Conservation (phyloP, 2,888 invertebrate species). For the Drosophila mimetica region DNA sequence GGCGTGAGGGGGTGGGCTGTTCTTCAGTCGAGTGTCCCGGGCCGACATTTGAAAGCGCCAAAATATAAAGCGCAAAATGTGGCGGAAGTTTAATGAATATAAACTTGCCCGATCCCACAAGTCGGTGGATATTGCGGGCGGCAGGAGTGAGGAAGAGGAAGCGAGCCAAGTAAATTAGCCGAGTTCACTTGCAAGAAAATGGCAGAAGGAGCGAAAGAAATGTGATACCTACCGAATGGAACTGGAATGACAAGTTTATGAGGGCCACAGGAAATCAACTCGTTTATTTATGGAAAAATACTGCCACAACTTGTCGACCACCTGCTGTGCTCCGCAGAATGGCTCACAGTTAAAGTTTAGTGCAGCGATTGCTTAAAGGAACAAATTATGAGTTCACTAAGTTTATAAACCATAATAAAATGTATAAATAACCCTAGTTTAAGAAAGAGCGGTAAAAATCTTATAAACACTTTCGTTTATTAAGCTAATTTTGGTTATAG, state of each 20-base stretch:
- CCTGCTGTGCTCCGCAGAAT: slow-evolving; percentile 11
- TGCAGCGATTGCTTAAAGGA: neutral
- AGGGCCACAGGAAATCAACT: slow-evolving; percentile 36
- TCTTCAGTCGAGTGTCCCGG: slow-evolving; percentile 32
- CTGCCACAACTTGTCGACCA: slow-evolving; percentile 8
- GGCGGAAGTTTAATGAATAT: slow-evolving; percentile 79
- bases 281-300: slow-evolving; percentile 33
- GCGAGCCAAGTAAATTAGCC: slow-evolving; percentile 72
- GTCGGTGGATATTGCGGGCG: slow-evolving; percentile 4
- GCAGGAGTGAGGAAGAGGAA: too few species aligned
- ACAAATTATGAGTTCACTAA: neutral
- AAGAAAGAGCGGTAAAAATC: too few species aligned
- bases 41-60: slow-evolving; percentile 49
- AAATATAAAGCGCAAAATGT: slow-evolving; percentile 67
- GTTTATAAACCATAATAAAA: too few species aligned
- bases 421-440: too few species aligned
- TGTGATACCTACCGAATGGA: slow-evolving; percentile 32
- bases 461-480: too few species aligned
- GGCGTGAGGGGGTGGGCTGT: neutral
- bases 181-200: slow-evolving; percentile 27
- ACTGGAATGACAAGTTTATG: slow-evolving; percentile 41
- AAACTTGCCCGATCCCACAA: slow-evolving; percentile 66
- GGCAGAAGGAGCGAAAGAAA: slow-evolving; percentile 23
- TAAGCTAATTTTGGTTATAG: too few species aligned
- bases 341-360: neutral